A percentile compares a stretch with the other conserved stretches of the same genome.
Evolutionary conservation across 2,888 invertebrate genomes (phyloP).

Genomic region (Disparrhopalites patrizii): DNA sequence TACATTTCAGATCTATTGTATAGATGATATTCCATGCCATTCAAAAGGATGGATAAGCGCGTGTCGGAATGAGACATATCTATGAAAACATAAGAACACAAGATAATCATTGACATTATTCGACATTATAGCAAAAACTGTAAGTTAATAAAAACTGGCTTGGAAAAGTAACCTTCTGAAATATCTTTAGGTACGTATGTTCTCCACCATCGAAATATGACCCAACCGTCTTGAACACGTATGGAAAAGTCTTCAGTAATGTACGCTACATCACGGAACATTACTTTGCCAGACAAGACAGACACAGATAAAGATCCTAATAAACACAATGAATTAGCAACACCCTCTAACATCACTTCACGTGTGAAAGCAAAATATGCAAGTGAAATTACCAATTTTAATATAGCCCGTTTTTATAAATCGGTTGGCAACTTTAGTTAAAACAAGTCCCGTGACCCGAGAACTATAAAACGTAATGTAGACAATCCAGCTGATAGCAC

Average conservation of each 20-base stretch:
- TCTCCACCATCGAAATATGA: conserved; percentile 98
- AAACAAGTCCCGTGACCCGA: conserved; percentile 80
- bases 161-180: conserved; percentile 75
- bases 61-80: conserved; percentile 95
- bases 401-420: conserved; percentile 83
- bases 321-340: neutral
- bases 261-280: conserved; percentile 94
- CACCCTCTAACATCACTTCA: neutral
- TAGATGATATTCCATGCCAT: conserved; percentile 90
- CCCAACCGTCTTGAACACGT: conserved; percentile 91
- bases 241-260: conserved; percentile 90
- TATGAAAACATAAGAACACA: conserved; percentile 53
- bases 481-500: conserved; percentile 84
- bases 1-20: conserved; percentile 90
- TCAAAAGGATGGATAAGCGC: conserved; percentile 80
- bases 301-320: conserved; percentile 90
- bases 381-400: conserved; percentile 65
- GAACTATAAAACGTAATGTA: conserved; percentile 95
- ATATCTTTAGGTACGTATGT: conserved; percentile 92
- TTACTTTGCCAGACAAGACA: conserved; percentile 95
- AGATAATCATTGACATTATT: neutral
- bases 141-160: neutral
- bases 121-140: neutral
- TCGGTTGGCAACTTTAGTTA: conserved; percentile 82
- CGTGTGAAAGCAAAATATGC: too few relatives aligned